Base-by-base conservation (phyloP, 1,140 invertebrate species). In the Nephila pilipes region DNA sequence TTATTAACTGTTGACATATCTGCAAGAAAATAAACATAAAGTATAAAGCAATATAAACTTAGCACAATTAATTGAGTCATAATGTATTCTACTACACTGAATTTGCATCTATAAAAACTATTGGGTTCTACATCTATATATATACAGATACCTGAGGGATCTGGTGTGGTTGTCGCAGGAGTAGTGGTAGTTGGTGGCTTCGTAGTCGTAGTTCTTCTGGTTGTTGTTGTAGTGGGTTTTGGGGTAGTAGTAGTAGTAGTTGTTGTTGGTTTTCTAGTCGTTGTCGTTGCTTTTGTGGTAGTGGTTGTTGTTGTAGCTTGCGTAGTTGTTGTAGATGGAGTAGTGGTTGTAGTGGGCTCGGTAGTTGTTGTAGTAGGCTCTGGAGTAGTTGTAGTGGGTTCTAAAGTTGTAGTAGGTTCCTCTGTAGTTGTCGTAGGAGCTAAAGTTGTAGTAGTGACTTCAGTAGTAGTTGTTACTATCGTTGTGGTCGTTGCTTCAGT, bases 161-260 rank as follows among this genome's bases (percentile, higher is more conserved):
- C 92, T 38, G 92, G 92, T 1, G 87, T 90, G n/a, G 93, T 93
- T 5, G 93, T 93, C 18, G 60, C 94, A 87, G 63, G 94, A 85
- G 94, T 83, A 18, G 94, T 93, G 3, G 94, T 91, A 38, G 94
- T 93, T 5, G 91, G 60, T 18, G 63, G 83, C 54, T 80, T 87
- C 12, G 94, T 87, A 55, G 94, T 92, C 2, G 94, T 93, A 2
- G 94, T 81, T 69, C 93, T 94, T 22, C 94, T 94, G 10, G 94
- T 90, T 6, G 94, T 89, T 1, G 94, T 93, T 5, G 90, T 87
- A 16, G 87, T 58, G 16, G 81, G 87, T 25, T 46, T 81, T n/a
- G 87, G 87, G n/a, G 93, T 89, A n/a, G 81, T 93, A 22, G 94
- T 91, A 16, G 93, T 83, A n/a, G 87, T 92, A 2, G 75, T 87